Conservation (phyloP, 2,797 vertebrate species). For the Cetoscarus ocellatus region DNA sequence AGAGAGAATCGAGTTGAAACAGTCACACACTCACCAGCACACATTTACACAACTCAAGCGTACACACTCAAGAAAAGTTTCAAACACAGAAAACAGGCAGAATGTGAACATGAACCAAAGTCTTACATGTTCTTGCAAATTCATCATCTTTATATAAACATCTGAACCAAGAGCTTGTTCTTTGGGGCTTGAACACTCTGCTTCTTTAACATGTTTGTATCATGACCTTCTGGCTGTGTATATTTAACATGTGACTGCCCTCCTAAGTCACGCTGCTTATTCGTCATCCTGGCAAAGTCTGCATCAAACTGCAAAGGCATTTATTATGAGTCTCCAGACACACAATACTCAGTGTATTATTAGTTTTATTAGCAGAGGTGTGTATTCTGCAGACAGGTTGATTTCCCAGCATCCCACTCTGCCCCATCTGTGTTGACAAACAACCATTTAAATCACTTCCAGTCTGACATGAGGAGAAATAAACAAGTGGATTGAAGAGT, state of each 20-base stretch:
- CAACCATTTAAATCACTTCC: background rate
- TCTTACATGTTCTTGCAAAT: constrained; percentile 10
- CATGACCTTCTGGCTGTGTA: background rate
- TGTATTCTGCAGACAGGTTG: constrained; percentile 1
- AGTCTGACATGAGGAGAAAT: background rate
- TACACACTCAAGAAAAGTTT: constrained; percentile 9
- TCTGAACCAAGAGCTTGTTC: too few species aligned
- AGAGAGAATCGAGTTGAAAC: constrained; percentile 44
- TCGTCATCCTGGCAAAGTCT: constrained; percentile 5
- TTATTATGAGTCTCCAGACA: background rate
- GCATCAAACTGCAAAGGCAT: constrained; percentile 6
- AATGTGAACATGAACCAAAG: background rate
- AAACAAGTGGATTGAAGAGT: background rate
- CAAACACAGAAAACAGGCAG: background rate
- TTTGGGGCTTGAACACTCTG: too few species aligned
- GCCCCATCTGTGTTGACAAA: background rate
- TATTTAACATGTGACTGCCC: background rate
- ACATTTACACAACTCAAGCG: constrained; percentile 2
- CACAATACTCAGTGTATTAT: constrained; percentile 10
- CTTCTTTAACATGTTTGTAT: background rate
- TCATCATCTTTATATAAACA: background rate
- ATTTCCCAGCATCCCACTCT: constrained; percentile 13
- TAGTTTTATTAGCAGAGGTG: constrained; percentile 22
- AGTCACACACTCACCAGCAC: constrained; percentile 8
- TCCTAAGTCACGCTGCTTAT: background rate